Evolutionary conservation across 2,113 vertebrate genomes (phyloP), one percentile per base, ranked within the genome.

Genomic region (Typhlomys cinereus): DNA sequence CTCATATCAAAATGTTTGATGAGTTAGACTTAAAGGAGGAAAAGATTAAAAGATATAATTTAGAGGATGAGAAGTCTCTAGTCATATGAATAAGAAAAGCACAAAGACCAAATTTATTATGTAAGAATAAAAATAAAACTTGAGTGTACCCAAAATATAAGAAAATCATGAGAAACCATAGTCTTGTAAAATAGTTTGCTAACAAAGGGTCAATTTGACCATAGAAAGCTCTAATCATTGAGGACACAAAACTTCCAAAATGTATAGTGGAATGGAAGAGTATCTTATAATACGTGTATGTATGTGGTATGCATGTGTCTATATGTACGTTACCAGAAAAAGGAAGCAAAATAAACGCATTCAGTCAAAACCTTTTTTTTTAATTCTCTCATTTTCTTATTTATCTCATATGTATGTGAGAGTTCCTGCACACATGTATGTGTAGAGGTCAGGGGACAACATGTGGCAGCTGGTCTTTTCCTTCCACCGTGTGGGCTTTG

Each of bases 11-110:
- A 95, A 76, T 80, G 48, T 44, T n/a, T 14, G 12, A 66, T 75
- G 23, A 93, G 57, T 85, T 76, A 54, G 54, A 81, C 66, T 91
- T 76, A 89, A 91, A 76, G 17, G 85, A 76, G n/a, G 64, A 81
- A 89, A 92, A 90, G 18, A 39, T 59, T 61, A 89, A 73, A 82
- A 88, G 36, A 62, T 1, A 36, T 20, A 81, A 50, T 70, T 70
- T 57, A 2, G 14, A 70, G 50, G 21, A 34, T 64, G 6, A 3
- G 27, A 34, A 61, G 8, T 39, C 46, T 75, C 78, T 78, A 59
- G 69, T 62, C 17, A 62, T 46, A 54, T 67, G 44, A 67, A 6
- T 7, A 91, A 79, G 74, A 62, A 50, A 39, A 79, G 39, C 54
- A 46, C 48, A 69, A 50, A 85, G 27, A 62, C 7, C 6, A 64